Base-by-base conservation (phyloP, 2,888 invertebrate genomes). In the Caenorhabditis sulstoni region DNA sequence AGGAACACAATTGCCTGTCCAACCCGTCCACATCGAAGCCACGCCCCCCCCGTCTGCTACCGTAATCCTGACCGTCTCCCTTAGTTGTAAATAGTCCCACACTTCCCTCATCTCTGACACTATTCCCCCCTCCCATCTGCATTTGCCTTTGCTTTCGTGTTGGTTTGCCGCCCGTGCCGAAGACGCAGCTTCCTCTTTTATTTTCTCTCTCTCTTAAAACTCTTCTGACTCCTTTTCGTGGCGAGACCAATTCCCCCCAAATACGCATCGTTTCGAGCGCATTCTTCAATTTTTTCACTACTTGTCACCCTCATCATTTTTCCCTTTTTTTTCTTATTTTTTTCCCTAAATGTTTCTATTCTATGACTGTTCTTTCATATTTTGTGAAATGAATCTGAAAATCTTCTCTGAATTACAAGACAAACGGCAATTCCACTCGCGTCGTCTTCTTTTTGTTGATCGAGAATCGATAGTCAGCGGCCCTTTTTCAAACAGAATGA, bases 371-470 rank as follows among this genome's bases (percentile, higher is more conserved):
- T 74, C 59, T 74, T 74, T 66, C 61, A 45, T 50, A 45, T 73
- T 74, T 29, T 29, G 12, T 74, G 74, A 66, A 74, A 74, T 74
- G 74, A 74, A 74, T 66, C 66, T 62, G 53, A 55, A 71, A 62
- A 71, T 3, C 9, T 45, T 45, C 45, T 47, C 3, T 47, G 47
- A 2, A 16, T 18, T 16, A 47, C 16, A 9, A 2, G 18, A 47
- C 47, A 11, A n/a, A n/a, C n/a, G n/a, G n/a, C n/a, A n/a, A n/a
- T n/a, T n/a, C n/a, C n/a, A n/a, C n/a, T n/a, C n/a, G n/a, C n/a
- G n/a, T n/a, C n/a, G n/a, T n/a, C n/a, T n/a, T n/a, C n/a, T n/a
- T n/a, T n/a, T n/a, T n/a, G n/a, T n/a, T n/a, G n/a, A n/a, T n/a
- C n/a, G n/a, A n/a, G n/a, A n/a, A n/a, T n/a, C n/a, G n/a, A n/a